phyloP scores from a whole-genome alignment of 1,140 invertebrate genomes.

The Drosophila hydei region DNA sequence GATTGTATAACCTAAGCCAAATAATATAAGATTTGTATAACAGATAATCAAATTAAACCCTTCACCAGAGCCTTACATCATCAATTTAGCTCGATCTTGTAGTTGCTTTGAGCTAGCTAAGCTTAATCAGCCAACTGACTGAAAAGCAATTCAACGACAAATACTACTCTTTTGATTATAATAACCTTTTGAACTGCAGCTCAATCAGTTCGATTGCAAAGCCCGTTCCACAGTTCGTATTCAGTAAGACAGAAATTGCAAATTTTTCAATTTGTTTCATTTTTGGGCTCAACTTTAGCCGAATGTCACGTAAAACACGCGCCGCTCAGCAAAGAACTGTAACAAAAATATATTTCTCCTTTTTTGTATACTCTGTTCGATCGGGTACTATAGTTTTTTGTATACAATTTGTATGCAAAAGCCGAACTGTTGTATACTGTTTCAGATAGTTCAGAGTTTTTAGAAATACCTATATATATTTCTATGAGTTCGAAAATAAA shows the following conservation, averaged over 20 bases:
- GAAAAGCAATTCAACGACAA: conserved; percentile 4
- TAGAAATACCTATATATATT: too few relatives aligned
- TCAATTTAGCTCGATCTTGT: not conserved
- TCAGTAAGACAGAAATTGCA: conserved; percentile 45
- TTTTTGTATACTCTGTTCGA: not conserved
- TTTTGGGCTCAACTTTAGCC: conserved; percentile 35
- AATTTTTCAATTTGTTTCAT: conserved; percentile 56
- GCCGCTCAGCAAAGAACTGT: conserved; percentile 30
- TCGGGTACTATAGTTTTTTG: not conserved
- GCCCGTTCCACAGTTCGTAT: conserved; percentile 18
- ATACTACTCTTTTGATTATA: conserved; percentile 6
- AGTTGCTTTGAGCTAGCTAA: conserved; percentile 8
- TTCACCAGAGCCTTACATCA: too few relatives aligned
- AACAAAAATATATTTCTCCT: conserved; percentile 6
- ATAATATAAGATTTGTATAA: conserved; percentile 41
- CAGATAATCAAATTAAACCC: too few relatives aligned
- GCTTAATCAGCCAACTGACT: conserved; percentile 32
- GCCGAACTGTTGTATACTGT: too few relatives aligned
- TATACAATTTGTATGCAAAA: too few relatives aligned
- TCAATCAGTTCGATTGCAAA: conserved; percentile 33
- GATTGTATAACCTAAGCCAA: too few relatives aligned
- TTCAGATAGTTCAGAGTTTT: too few relatives aligned
- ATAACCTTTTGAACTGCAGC: conserved; percentile 21
- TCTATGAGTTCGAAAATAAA: too few relatives aligned
- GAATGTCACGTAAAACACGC: conserved; percentile 72